Evolutionary conservation across 64 coral and sea anemone genomes (phyloP), one percentile per base, ranked within the genome.

Genomic region (Porites lutea): DNA sequence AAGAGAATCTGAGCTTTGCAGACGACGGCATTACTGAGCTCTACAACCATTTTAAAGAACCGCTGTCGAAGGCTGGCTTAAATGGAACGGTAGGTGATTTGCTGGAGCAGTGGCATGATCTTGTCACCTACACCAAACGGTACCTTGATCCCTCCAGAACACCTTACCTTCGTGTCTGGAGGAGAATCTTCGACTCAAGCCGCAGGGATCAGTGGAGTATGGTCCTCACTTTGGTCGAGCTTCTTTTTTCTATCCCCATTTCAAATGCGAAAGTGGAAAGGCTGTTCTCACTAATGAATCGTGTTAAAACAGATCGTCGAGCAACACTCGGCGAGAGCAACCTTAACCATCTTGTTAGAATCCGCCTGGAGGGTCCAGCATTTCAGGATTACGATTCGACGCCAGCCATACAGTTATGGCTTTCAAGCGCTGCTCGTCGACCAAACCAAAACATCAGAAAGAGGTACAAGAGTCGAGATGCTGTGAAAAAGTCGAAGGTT

Each of bases 71-170:
- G 27, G 89, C 94, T 75, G 94, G 84, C 72, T 48, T 92, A 59
- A 62, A 65, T 77, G 83, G 6, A 4, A 71, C 86, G 21, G 59
- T 83, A 27, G 79, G 22, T 66, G 16, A 45, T 21, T 59, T 96
- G 69, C 58, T 92, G 77, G 78, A 96, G 46, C 75, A 96, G 74
- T 92, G 94, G 94, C 78, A 96, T 84, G 77, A 78, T 18, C 89
- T 96, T 0, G 59, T 88, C 5, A 58, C 43, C 10, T 89, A 96
- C 89, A 68, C 86, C 20, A 77, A 48, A 70, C 68, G 19, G 13
- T 92, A 92, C 86, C 90, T 92, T 13, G 66, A 88, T 66, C 89
- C 89, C 43, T 77, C 77, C 2, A 80, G 20, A 60, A 75, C 75
- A 19, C 82, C 12, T 0, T 95, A 82, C 77, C 75, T 95, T 23